Conservation (phyloP, 2,113 vertebrate genomes). For the Tautogolabrus adspersus region DNA sequence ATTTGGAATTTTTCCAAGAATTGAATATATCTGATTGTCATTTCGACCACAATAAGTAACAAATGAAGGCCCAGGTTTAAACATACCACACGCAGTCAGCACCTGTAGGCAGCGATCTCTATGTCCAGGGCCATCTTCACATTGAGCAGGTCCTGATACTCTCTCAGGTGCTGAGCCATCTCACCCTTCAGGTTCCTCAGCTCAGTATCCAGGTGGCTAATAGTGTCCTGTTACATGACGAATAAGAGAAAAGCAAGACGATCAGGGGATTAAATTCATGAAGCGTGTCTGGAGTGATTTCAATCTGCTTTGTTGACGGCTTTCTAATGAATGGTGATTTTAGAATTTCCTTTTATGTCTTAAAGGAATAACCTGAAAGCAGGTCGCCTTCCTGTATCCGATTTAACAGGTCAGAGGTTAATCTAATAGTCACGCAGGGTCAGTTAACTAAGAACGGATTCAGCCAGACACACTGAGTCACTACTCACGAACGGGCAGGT, state of each 20-base stretch:
- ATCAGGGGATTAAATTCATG: neutral
- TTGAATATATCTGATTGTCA: neutral
- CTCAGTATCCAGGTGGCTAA: slow-evolving; percentile 89
- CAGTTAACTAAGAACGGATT: slow-evolving; percentile 24
- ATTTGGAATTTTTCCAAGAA: too few species aligned
- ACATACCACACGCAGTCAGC: slow-evolving; percentile 30
- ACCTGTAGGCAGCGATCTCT: slow-evolving; percentile 96
- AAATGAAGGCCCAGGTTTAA: neutral
- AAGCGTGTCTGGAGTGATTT: neutral
- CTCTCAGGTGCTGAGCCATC: slow-evolving; percentile 93
- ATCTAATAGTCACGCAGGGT: slow-evolving; percentile 50
- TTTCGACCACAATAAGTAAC: neutral
- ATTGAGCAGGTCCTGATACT: slow-evolving; percentile 95
- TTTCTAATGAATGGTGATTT: neutral
- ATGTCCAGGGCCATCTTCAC: slow-evolving; percentile 97
- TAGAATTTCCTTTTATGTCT: neutral
- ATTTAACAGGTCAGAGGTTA: slow-evolving; percentile 65
- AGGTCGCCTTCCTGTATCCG: slow-evolving; percentile 49
- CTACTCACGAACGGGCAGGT: neutral
- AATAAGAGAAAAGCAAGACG: neutral
- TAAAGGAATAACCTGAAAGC: slow-evolving; percentile 35
- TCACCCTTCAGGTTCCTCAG: slow-evolving; percentile 90
- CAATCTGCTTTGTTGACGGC: neutral
- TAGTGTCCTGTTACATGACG: slow-evolving; percentile 82
- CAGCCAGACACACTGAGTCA: neutral